Conservation (phyloP, 2,113 vertebrate species). For the Philantomba maxwellii region DNA sequence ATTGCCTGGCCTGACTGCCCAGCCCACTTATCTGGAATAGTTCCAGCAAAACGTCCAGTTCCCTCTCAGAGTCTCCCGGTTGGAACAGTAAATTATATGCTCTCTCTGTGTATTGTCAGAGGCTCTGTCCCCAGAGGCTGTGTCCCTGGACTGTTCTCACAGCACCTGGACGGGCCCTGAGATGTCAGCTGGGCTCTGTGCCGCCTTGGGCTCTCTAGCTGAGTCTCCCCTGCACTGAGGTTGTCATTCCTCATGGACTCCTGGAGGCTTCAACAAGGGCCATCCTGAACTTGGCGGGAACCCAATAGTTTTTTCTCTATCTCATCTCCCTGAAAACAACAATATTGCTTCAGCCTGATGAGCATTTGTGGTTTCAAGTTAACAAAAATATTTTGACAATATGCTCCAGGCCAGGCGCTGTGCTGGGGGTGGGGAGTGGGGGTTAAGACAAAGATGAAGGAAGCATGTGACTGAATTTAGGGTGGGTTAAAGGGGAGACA, state of each 20-base stretch:
- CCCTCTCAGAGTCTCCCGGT: neutral
- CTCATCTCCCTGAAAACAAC: neutral
- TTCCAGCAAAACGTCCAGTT: neutral
- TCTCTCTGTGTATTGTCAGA: neutral
- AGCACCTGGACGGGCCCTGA: rapidly evolving
- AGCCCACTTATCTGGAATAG: neutral
- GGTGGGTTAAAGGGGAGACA: neutral
- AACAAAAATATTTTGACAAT: neutral
- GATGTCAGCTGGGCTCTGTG: neutral
- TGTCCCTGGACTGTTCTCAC: neutral
- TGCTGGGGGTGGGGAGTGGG: neutral
- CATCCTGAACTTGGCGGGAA: neutral
- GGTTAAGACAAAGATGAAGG: neutral
- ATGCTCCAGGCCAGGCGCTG: neutral
- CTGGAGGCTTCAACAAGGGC: neutral
- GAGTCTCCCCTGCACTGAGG: neutral
- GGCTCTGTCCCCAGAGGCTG: neutral
- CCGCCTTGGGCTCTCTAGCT: neutral
- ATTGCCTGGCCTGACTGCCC: neutral
- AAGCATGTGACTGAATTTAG: neutral
- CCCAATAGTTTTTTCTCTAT: neutral
- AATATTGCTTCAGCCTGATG: neutral
- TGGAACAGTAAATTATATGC: neutral
- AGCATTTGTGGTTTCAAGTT: neutral
- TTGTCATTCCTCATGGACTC: neutral